Evolutionary conservation across 2,113 vertebrate genomes (phyloP).

Genomic region (Istiophorus platypterus): DNA sequence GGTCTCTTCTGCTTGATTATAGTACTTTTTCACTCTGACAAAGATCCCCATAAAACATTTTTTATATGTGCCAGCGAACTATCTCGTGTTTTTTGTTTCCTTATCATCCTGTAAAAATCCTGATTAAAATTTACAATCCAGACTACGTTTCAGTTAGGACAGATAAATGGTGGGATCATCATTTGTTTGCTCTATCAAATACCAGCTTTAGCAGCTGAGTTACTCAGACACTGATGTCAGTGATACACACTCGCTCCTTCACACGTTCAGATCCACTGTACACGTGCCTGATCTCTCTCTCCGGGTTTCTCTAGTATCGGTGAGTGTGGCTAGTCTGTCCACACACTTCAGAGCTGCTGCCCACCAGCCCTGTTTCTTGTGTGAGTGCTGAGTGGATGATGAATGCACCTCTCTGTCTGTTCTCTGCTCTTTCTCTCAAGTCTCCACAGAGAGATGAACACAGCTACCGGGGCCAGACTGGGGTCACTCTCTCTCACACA

Average conservation of each 20-base stretch:
- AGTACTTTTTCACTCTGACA: too few relatives aligned
- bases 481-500: slow-evolving; percentile 3
- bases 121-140: not conserved
- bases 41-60: too few relatives aligned
- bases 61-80: too few relatives aligned
- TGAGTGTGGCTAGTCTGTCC: not conserved
- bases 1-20: not conserved
- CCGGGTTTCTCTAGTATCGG: not conserved
- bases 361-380: not conserved
- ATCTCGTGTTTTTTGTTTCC: too few relatives aligned
- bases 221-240: not conserved
- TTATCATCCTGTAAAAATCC: too few relatives aligned
- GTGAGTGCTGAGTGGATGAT: slow-evolving; percentile 21
- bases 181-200: not conserved
- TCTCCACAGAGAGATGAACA: not conserved
- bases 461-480: slow-evolving; percentile 6
- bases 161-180: not conserved
- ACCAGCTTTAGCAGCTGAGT: not conserved
- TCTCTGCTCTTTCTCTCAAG: not conserved
- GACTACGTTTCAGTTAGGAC: not conserved
- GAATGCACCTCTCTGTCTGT: slow-evolving; percentile 30
- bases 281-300: not conserved
- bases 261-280: not conserved
- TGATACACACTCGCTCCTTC: not conserved
- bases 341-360: not conserved